Conservation (phyloP, 2,113 vertebrate genomes). For the Chascanopsetta lugubris region DNA sequence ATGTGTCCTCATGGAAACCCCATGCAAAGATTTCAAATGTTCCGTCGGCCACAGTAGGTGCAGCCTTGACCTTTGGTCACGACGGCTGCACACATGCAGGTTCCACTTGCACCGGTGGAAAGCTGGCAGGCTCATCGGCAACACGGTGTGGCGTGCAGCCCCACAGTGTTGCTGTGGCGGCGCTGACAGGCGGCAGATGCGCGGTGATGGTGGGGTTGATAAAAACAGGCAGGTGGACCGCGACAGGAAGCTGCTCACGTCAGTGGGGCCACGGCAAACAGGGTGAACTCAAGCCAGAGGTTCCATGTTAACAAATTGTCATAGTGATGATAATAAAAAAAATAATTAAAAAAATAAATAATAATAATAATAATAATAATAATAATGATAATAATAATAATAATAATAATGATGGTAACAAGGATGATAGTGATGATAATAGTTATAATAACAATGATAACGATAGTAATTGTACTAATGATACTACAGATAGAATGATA, state of each 20-base stretch:
- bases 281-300: slow-evolving; percentile 27
- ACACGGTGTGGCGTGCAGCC: slow-evolving; percentile 43
- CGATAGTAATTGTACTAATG: too few relatives aligned
- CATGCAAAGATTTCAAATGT: slow-evolving; percentile 22
- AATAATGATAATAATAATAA: too few relatives aligned
- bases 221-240: slow-evolving; percentile 51
- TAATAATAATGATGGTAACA: too few relatives aligned
- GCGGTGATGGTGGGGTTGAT: slow-evolving; percentile 59
- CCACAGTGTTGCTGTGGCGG: slow-evolving; percentile 43
- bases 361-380: too few relatives aligned
- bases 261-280: slow-evolving; percentile 50
- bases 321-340: too few relatives aligned
- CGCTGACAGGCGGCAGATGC: slow-evolving; percentile 60
- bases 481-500: too few relatives aligned
- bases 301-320: slow-evolving; percentile 53
- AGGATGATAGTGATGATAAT: too few relatives aligned
- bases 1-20: slow-evolving; percentile 48
- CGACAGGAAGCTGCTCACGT: slow-evolving; percentile 60
- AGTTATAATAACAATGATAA: too few relatives aligned
- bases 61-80: slow-evolving; percentile 19
- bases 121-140: slow-evolving; percentile 18
- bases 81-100: slow-evolving; percentile 26
- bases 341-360: too few relatives aligned
- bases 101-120: slow-evolving; percentile 12
- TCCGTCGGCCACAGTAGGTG: not conserved